Evolutionary conservation across 2,888 invertebrate species (phyloP).

Genomic region (Hirtodrosophila cameraria): DNA sequence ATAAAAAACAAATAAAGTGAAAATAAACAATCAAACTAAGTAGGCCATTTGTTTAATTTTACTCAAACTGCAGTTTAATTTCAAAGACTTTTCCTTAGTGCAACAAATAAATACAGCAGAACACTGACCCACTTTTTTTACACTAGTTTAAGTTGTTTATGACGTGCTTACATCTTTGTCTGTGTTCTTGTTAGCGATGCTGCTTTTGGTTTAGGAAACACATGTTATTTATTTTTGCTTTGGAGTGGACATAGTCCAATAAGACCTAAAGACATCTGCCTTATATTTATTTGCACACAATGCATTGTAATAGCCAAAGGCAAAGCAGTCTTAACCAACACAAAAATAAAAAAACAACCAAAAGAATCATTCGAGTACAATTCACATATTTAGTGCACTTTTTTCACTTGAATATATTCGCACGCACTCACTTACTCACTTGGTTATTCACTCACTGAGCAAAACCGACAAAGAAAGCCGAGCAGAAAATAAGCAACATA

Average conservation of each 20-base stretch:
- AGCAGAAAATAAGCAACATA: slow-evolving; percentile 48
- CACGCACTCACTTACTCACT: slow-evolving; percentile 8
- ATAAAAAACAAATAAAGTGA: too few relatives aligned
- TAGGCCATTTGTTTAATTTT: too few relatives aligned
- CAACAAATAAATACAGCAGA: too few relatives aligned
- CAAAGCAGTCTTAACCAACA: slow-evolving; percentile 8
- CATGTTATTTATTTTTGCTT: too few relatives aligned
- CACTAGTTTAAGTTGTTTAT: background rate
- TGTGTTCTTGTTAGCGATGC: background rate
- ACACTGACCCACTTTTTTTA: too few relatives aligned
- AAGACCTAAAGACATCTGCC: slow-evolving; percentile 16
- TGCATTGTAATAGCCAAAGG: slow-evolving; percentile 28
- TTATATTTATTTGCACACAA: slow-evolving; percentile 33
- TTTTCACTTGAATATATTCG: slow-evolving; percentile 15
- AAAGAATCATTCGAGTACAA: background rate
- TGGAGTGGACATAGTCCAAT: background rate
- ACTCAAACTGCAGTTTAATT: too few relatives aligned
- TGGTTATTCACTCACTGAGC: background rate
- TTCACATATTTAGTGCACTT: background rate
- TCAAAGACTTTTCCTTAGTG: too few relatives aligned
- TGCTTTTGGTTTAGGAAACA: background rate
- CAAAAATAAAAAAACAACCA: slow-evolving; percentile 5
- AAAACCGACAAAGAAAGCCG: slow-evolving; percentile 6
- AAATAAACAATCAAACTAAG: too few relatives aligned
- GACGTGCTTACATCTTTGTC: background rate